Evolutionary conservation across 2,113 vertebrate species (phyloP).

Genomic region (Corythoichthys intestinalis): DNA sequence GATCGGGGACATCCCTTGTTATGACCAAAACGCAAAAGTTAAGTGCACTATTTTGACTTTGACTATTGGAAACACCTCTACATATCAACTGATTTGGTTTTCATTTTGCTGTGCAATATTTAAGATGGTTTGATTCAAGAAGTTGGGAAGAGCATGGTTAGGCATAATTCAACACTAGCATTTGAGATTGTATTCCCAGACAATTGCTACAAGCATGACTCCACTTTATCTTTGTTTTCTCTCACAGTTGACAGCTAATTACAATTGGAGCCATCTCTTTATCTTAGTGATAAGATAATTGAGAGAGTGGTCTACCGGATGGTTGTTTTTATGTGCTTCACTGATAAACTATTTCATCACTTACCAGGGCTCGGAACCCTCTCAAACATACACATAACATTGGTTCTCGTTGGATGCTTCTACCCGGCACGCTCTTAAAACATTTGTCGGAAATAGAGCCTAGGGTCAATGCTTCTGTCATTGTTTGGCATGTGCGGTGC

Average conservation of each 20-base stretch:
- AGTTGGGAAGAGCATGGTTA: not conserved
- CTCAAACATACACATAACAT: conserved; percentile 7
- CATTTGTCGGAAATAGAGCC: conserved; percentile 24
- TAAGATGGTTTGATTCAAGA: not conserved
- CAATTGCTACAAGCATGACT: conserved; percentile 37
- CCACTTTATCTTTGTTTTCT: conserved; percentile 30
- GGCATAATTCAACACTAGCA: not conserved
- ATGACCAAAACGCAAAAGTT: conserved; percentile 44
- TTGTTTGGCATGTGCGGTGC: conserved; percentile 18
- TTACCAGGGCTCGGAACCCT: conserved; percentile 17
- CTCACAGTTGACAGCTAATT: conserved; percentile 28
- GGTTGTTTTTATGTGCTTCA: conserved; percentile 21
- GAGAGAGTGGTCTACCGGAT: conserved; percentile 15
- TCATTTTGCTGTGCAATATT: not conserved
- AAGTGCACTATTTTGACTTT: conserved; percentile 36
- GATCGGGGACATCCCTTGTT: too few species aligned
- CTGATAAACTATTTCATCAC: conserved; percentile 37
- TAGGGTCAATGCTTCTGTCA: conserved; percentile 19
- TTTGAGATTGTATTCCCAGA: conserved; percentile 4
- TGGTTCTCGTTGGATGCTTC: conserved; percentile 8
- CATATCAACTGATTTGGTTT: not conserved
- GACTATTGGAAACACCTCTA: conserved; percentile 42
- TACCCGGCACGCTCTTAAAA: conserved; percentile 26
- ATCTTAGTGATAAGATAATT: conserved; percentile 49
- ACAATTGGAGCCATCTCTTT: conserved; percentile 20